Evolutionary conservation across 2,888 invertebrate genomes (phyloP).

Genomic region (Drosophila recens): DNA sequence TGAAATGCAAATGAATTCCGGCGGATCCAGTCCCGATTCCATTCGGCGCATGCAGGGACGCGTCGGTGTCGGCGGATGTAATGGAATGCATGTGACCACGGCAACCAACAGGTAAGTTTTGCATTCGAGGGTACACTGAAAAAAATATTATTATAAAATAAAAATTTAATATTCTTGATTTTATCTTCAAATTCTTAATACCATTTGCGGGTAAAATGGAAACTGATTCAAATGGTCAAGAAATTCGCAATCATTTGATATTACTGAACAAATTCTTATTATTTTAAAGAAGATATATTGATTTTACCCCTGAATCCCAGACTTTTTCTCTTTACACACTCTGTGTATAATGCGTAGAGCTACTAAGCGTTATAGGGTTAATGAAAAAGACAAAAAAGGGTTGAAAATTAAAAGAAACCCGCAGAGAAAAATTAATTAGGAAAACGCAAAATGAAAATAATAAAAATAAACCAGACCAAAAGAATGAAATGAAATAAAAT

Average conservation of each 20-base stretch:
- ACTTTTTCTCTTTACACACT: too few relatives aligned
- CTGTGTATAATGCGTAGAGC: too few relatives aligned
- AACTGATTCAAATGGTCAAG: too few relatives aligned
- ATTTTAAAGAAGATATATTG: too few relatives aligned
- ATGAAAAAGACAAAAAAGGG: neutral
- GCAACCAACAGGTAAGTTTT: conserved; percentile 88
- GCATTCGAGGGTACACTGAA: neutral
- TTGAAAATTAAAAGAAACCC: neutral
- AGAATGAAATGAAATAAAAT: neutral
- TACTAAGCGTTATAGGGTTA: too few relatives aligned
- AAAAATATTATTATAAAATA: too few relatives aligned
- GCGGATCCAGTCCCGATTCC: conserved; percentile 92
- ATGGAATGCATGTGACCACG: conserved; percentile 91
- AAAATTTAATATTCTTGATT: too few relatives aligned
- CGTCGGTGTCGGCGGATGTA: conserved; percentile 92
- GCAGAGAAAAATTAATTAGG: conserved; percentile 25
- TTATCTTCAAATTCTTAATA: too few relatives aligned
- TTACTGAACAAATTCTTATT: too few relatives aligned
- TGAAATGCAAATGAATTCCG: conserved; percentile 89
- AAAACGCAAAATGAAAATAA: neutral
- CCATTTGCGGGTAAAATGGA: too few relatives aligned
- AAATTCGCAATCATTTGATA: too few relatives aligned
- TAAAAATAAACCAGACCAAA: neutral
- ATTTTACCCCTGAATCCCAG: too few relatives aligned
- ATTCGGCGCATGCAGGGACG: conserved; percentile 88